These are phyloP conservation scores for Neodontobutis hainanensis DNA, from an alignment of 2,113 vertebrate species.

Conservation along the genomic window DNA sequence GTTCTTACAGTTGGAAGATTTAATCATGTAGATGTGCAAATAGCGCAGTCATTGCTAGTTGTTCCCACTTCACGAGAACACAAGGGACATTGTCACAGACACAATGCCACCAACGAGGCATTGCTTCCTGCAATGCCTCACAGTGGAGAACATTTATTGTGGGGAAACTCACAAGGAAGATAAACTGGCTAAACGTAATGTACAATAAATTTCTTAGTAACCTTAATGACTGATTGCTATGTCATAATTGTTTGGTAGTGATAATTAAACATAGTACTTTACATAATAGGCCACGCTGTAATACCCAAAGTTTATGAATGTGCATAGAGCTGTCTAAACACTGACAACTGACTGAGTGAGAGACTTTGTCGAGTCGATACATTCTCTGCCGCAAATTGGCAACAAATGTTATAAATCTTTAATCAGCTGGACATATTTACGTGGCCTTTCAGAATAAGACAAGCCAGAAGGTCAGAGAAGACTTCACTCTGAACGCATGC, in stretches of 20 bases:
- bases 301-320: no score
- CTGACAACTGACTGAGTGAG: no score
- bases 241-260: no score
- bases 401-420: slow-evolving; percentile 1
- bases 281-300: no score
- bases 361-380: no score
- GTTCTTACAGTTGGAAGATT: neutral
- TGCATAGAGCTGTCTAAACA: slow-evolving; percentile 1
- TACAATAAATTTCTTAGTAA: no score
- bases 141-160: neutral
- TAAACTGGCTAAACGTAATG: no score
- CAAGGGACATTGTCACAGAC: no score
- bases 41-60: neutral
- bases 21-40: neutral
- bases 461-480: slow-evolving; percentile 4
- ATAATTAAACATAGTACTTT: no score
- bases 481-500: slow-evolving; percentile 12
- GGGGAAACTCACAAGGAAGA: no score
- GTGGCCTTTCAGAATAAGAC: neutral
- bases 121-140: no score
- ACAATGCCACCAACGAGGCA: neutral
- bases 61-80: neutral
- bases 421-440: neutral
- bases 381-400: slow-evolving; percentile 15
- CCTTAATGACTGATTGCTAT: no score